Evolutionary conservation across 2,797 vertebrate genomes (phyloP).

Genomic region (Tenualosa ilisha): DNA sequence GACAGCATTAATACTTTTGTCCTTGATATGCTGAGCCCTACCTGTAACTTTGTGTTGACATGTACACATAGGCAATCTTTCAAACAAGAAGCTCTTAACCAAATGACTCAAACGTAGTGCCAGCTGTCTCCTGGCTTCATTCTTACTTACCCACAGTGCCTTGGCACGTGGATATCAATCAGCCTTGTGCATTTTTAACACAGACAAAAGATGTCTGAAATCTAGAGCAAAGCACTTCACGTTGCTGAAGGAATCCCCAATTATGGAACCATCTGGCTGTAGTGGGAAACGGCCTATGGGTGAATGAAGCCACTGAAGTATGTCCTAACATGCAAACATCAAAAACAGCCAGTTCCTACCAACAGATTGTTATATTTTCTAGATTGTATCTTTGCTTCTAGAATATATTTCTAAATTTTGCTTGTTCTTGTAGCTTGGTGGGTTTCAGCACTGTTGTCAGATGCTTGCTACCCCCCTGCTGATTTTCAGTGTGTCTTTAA

Average conservation of each 20-base stretch:
- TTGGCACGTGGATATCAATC: slow-evolving; percentile 11
- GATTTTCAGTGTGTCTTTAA: too few species aligned
- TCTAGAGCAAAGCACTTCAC: slow-evolving; percentile 38
- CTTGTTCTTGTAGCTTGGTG: background rate
- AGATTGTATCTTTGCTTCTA: background rate
- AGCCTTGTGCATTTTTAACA: background rate
- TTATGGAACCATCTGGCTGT: slow-evolving; percentile 37
- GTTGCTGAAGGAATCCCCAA: slow-evolving; percentile 32
- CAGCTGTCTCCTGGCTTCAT: background rate
- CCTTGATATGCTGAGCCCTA: background rate
- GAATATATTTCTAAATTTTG: background rate
- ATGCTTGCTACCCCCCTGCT: too few species aligned
- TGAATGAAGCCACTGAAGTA: background rate
- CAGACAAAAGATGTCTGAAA: slow-evolving; percentile 4
- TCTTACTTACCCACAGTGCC: background rate
- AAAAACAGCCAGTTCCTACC: background rate
- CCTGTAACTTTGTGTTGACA: background rate
- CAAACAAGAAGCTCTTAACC: background rate
- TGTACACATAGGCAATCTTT: background rate
- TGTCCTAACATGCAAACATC: background rate
- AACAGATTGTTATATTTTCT: background rate
- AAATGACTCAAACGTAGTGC: background rate
- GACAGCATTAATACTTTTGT: background rate
- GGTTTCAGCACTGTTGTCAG: background rate
- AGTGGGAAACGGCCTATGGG: background rate